Evolutionary conservation across 1,140 invertebrate species (phyloP).

Genomic region (Heliconius nattereri): DNA sequence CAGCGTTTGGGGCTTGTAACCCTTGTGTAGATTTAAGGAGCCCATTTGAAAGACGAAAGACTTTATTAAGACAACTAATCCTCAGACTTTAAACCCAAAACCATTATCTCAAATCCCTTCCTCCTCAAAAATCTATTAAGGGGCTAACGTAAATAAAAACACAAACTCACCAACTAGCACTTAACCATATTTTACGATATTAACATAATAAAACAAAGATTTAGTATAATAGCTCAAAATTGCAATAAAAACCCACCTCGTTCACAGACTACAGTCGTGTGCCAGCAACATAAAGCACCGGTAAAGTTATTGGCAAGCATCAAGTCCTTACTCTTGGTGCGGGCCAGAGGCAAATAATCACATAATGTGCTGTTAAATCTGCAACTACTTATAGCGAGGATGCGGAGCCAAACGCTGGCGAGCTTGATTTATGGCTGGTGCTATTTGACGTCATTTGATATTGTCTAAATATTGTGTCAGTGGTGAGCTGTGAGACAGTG

Average conservation of each 20-base stretch:
- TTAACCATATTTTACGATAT: background rate
- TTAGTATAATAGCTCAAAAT: background rate
- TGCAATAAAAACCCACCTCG: conserved; percentile 11
- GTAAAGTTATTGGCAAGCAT: conserved; percentile 7
- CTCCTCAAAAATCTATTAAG: background rate
- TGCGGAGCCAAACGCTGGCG: conserved; percentile 41
- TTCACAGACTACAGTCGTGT: background rate
- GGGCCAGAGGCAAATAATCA: conserved; percentile 10
- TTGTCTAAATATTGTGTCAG: background rate
- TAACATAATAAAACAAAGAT: background rate
- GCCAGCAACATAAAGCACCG: conserved; percentile 1
- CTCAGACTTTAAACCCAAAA: too few species aligned
- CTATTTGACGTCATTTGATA: background rate
- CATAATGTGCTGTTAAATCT: conserved; percentile 24
- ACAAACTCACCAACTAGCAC: background rate
- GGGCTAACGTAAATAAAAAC: background rate
- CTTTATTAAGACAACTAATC: too few species aligned
- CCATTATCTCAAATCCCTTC: too few species aligned
- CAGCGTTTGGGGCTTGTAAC: too few species aligned
- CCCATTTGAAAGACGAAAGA: too few species aligned
- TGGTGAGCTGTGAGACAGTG: too few species aligned
- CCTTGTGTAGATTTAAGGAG: too few species aligned
- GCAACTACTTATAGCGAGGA: conserved; percentile 16
- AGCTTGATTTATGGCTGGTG: conserved; percentile 24
- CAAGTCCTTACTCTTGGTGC: background rate